Conservation (phyloP, 30 jellyfish, hydroid and myxozoan genomes). For the Rhopilema esculentum region DNA sequence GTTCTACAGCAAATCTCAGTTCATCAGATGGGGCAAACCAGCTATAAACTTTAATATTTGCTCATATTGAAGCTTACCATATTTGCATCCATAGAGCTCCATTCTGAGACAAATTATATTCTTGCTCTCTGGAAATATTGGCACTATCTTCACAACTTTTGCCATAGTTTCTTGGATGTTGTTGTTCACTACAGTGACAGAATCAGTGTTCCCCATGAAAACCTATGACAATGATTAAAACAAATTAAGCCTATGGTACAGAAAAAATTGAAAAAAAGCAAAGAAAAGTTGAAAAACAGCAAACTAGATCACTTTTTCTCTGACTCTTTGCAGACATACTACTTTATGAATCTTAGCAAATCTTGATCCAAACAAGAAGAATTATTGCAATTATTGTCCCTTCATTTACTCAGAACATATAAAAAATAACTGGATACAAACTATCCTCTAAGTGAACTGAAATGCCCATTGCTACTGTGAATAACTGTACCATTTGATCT, state of each 20-base stretch:
- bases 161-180: constrained; percentile 19
- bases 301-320: no score
- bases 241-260: background rate
- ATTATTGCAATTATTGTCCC: no score
- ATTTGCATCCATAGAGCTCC: constrained; percentile 56
- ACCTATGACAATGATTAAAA: constrained; percentile 6
- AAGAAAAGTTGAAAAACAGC: background rate
- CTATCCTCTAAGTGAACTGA: no score
- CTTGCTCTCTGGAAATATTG: constrained; percentile 41
- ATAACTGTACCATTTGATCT: no score
- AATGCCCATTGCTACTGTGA: no score
- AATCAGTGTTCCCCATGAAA: constrained; percentile 18
- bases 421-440: no score
- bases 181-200: constrained; percentile 14
- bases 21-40: no score
- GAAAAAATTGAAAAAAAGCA: background rate
- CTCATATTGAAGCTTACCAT: constrained; percentile 39
- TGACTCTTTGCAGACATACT: background rate
- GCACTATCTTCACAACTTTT: constrained; percentile 22
- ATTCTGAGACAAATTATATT: constrained; percentile 27
- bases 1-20: no score
- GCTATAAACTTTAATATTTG: no score
- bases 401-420: no score
- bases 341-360: no score
- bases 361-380: no score